phyloP scores from a whole-genome alignment of 2,113 vertebrate genomes.

The Coryphaenoides rupestris region DNA sequence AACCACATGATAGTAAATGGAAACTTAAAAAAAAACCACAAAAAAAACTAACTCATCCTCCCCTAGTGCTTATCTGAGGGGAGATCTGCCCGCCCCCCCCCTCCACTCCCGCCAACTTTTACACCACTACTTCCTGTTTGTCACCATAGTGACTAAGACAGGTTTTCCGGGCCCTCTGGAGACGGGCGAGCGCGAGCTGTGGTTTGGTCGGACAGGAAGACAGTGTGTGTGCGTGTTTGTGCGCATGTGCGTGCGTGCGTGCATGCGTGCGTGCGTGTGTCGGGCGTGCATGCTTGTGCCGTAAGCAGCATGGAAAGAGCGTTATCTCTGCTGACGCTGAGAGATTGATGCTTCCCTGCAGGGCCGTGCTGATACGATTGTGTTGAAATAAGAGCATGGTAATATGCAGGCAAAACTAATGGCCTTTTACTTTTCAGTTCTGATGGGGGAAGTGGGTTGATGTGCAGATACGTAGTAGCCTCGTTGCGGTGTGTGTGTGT shows the following conservation, averaged over 20 bases:
- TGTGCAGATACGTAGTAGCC: no score
- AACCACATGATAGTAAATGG: no score
- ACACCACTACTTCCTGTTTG: conserved; percentile 74
- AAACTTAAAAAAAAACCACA: no score
- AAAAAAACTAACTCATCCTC: no score
- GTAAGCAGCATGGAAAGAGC: conserved; percentile 53
- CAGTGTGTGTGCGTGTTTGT: conserved; percentile 41
- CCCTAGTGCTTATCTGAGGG: no score
- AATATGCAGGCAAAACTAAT: no score
- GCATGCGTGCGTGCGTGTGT: conserved; percentile 27
- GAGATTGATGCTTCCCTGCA: neutral
- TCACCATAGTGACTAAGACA: conserved; percentile 67
- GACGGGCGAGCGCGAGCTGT: conserved; percentile 49
- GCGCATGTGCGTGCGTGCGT: conserved; percentile 26
- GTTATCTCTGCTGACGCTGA: conserved; percentile 28
- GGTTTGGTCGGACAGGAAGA: conserved; percentile 68
- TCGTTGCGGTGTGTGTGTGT: no score
- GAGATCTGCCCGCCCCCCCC: conserved; percentile 20
- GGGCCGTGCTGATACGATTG: neutral
- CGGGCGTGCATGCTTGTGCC: conserved; percentile 46
- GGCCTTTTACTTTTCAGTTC: no score
- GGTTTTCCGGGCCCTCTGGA: conserved; percentile 66
- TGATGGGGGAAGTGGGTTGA: no score
- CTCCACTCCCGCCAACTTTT: conserved; percentile 54
- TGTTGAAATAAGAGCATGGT: neutral